Evolutionary conservation across 2,113 vertebrate genomes (phyloP).

Genomic region (Atrichornis clamosus): DNA sequence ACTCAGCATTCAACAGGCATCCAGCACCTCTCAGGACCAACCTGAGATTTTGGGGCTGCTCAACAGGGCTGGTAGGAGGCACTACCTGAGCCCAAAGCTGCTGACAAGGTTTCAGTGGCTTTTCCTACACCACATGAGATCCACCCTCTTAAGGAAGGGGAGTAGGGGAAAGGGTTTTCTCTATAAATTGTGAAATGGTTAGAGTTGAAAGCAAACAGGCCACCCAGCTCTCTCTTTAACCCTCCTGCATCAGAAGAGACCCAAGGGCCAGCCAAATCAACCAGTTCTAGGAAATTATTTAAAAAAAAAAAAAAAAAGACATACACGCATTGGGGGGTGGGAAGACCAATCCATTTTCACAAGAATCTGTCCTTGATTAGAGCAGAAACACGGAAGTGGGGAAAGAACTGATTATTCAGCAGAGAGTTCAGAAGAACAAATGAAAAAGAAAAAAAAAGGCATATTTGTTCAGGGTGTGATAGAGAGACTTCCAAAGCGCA

Average conservation of each 20-base stretch:
- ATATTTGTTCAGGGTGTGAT: constrained; percentile 64
- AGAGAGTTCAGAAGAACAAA: constrained; percentile 51
- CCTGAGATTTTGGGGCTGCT: neutral
- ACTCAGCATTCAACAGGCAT: neutral
- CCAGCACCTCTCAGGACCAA: neutral
- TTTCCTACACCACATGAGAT: neutral
- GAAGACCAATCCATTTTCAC: constrained; percentile 41
- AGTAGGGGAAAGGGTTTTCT: neutral
- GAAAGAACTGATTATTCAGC: constrained; percentile 53
- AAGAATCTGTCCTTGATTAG: constrained; percentile 70
- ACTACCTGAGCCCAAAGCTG: neutral
- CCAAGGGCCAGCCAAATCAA: constrained; percentile 37
- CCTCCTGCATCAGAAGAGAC: constrained; percentile 5
- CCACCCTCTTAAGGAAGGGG: neutral
- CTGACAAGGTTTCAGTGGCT: neutral
- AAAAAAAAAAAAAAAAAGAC: neutral
- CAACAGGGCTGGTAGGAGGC: neutral
- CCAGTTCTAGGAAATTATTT: constrained; percentile 57
- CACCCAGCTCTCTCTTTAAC: constrained; percentile 43
- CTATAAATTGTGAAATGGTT: constrained; percentile 21
- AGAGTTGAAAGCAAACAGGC: constrained; percentile 29
- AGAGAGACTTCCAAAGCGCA: constrained; percentile 14
- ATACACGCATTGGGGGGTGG: neutral
- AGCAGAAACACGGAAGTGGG: constrained; percentile 40
- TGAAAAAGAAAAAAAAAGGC: neutral